Evolutionary conservation across 37 sponge, comb jelly and placozoan species (phyloP).

Genomic region (Theonella swinhoei): DNA sequence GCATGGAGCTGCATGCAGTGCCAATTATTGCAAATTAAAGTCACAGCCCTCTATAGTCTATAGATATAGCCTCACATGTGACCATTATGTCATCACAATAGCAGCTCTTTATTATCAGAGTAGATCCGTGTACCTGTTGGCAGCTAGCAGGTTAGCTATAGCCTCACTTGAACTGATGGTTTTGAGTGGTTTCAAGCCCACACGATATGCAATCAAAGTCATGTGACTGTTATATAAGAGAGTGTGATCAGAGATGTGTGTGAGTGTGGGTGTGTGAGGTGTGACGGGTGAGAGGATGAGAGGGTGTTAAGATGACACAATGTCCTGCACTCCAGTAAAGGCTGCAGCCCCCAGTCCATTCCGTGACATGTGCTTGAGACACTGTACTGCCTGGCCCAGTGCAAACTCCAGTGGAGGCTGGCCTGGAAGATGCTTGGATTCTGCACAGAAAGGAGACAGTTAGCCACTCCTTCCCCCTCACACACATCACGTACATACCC

Average conservation of each 20-base stretch:
- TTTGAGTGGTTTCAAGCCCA: too few relatives aligned
- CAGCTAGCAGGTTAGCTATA: too few relatives aligned
- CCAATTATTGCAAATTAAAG: too few relatives aligned
- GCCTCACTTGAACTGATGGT: too few relatives aligned
- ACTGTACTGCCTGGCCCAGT: constrained; percentile 75
- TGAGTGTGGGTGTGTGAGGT: neutral
- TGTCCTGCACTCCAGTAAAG: constrained; percentile 81
- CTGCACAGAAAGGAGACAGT: constrained; percentile 29
- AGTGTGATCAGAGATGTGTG: neutral
- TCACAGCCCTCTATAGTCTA: too few relatives aligned
- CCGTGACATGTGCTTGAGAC: constrained; percentile 65
- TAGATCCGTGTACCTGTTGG: too few relatives aligned
- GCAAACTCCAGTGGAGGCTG: constrained; percentile 88
- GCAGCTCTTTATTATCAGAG: too few relatives aligned
- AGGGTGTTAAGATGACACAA: constrained; percentile 24
- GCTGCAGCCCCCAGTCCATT: constrained; percentile 82
- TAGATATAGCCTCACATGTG: too few relatives aligned
- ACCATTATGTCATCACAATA: too few relatives aligned
- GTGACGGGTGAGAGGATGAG: neutral
- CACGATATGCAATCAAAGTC: too few relatives aligned
- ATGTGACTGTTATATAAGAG: too few relatives aligned
- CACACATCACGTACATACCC: constrained; percentile 43
- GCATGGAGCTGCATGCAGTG: too few relatives aligned
- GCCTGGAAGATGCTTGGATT: constrained; percentile 73
- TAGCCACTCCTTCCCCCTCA: neutral